A percentile compares a stretch with the other conserved stretches of the same genome.
Evolutionary conservation across 2,113 vertebrate species (phyloP).

Genomic region (Sclerurus mexicanus): DNA sequence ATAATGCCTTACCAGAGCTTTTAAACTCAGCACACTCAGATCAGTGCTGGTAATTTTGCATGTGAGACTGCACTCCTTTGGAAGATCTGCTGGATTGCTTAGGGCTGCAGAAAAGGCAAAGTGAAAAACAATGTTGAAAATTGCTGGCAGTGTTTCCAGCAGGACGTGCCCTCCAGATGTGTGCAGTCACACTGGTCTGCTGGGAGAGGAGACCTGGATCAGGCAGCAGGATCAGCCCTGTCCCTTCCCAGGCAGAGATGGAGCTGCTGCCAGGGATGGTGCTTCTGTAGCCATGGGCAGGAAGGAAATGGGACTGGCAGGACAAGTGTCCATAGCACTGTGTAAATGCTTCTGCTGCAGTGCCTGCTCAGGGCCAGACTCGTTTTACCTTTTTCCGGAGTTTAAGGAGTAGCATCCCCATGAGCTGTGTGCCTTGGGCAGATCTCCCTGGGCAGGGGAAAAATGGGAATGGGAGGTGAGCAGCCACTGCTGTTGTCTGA

Average conservation of each 20-base stretch:
- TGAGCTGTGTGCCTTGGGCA: not conserved
- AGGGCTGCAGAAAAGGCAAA: not conserved
- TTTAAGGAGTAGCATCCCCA: not conserved
- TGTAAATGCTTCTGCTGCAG: not conserved
- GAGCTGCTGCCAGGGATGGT: not conserved
- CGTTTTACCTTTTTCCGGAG: not conserved
- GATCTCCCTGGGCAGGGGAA: not conserved
- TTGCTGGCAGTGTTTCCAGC: not conserved
- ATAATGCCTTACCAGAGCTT: not conserved
- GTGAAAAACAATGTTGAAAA: not conserved
- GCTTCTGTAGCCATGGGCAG: not conserved
- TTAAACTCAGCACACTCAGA: not conserved
- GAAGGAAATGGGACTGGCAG: constrained; percentile 4
- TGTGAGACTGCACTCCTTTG: not conserved
- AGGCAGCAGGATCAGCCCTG: not conserved
- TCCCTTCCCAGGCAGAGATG: not conserved
- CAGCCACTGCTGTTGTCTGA: not conserved
- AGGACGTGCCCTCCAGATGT: not conserved
- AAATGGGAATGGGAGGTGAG: not conserved
- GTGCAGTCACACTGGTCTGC: not conserved
- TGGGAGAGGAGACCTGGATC: not conserved
- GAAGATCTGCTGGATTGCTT: not conserved
- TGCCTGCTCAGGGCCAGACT: not conserved
- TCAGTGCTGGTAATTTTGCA: not conserved
- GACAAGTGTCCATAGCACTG: not conserved